Percentiles rank a stretch among this genome's conserved stretches.
These are phyloP conservation scores for Metellina segmentata DNA, from an alignment of 2,888 invertebrate genomes.

Conservation along the genomic window DNA sequence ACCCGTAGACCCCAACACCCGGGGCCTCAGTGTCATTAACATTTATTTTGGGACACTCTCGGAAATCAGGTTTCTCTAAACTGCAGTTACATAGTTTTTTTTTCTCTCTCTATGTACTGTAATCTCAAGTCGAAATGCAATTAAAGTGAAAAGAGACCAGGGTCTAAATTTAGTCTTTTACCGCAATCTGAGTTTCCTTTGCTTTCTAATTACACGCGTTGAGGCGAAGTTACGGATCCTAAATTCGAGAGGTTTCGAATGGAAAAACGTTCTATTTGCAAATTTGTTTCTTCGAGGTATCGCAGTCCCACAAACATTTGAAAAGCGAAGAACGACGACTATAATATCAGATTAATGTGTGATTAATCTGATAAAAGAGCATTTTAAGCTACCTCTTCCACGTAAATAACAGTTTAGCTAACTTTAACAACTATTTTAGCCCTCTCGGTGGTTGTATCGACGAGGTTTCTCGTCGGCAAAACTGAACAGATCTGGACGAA, in stretches of 20 bases:
- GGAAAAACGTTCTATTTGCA: background rate
- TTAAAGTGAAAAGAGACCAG: conserved; percentile 36
- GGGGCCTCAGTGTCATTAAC: conserved; percentile 46
- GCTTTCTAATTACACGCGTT: background rate
- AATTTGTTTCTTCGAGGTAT: background rate
- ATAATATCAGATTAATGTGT: too few species aligned
- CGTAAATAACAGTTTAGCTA: too few species aligned
- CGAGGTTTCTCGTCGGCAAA: too few species aligned
- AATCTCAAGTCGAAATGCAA: conserved; percentile 41
- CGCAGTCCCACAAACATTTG: background rate
- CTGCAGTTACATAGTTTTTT: conserved; percentile 17
- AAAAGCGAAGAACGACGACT: background rate
- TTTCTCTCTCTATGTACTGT: background rate
- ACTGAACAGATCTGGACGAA: too few species aligned
- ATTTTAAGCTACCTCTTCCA: too few species aligned
- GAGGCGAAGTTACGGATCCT: background rate
- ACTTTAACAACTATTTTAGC: too few species aligned
- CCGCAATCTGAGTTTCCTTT: conserved; percentile 12
- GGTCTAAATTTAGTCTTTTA: conserved; percentile 50
- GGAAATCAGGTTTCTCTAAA: conserved; percentile 39
- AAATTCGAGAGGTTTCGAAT: background rate
- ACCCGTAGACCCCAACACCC: background rate
- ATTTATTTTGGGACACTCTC: conserved; percentile 54
- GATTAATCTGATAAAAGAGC: too few species aligned
- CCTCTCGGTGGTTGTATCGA: too few species aligned